Evolutionary conservation across 2,113 vertebrate species (phyloP), one percentile per base, ranked within the genome.

Genomic region (Cnemophilus loriae): DNA sequence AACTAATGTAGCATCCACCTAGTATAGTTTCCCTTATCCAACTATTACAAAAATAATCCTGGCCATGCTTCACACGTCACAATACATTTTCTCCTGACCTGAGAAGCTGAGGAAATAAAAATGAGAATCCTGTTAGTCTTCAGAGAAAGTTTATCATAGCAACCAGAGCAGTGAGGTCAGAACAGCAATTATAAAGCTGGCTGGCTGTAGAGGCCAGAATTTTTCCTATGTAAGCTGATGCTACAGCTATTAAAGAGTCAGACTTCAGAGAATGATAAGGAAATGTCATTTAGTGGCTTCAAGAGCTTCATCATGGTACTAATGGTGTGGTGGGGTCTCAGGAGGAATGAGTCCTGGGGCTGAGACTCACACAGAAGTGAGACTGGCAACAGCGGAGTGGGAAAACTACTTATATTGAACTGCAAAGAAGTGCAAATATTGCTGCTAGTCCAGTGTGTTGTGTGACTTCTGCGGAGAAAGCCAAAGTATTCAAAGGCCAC

Each of bases 311-410:
- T 71, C 61, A 8, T 16, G 17, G 28, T 59, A 33, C 32, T 73
- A 80, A 61, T 19, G 73, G 39, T 26, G 42, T 3, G 22, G 37
- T 49, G 19, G 75, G 23, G 17, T 52, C 57, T 32, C 49, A 80
- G 32, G 18, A 77, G 18, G 12, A 87, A 75, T 7, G 17, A 23
- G 13, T 39, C 22, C 24, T 69, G 46, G 3, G 6, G 9, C 16
- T 71, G 15, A 89, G 19, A 63, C 3, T 70, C 5, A 17, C 4
- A n/a, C 0, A 0, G 3, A 4, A 35, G 19, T 13, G 33, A 88
- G 21, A 90, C 10, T 28, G 16, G 39, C 35, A 76, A 35, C 6
- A 55, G 4, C 9, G 32, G 11, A 41, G 13, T 60, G 21, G n/a
- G 19, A 88, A 92, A 83, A 49, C 9, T 27, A 18, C 19, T 64